A percentile compares a stretch with the other conserved stretches of the same genome.
Conservation (phyloP, 2,113 vertebrate species). For the Calyptomena viridis region DNA sequence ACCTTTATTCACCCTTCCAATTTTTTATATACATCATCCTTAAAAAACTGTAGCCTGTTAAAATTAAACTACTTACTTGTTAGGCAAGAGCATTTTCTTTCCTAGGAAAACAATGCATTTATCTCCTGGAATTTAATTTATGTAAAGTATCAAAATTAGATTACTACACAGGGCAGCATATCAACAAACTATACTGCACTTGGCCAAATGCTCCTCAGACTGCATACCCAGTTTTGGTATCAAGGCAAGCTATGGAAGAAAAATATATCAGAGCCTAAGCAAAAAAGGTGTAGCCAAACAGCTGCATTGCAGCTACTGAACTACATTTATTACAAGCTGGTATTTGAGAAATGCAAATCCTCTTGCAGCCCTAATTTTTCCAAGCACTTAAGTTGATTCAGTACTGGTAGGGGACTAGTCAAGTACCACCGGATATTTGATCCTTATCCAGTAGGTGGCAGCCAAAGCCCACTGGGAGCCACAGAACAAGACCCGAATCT, state of each 20-base stretch:
- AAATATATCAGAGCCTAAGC: not conserved
- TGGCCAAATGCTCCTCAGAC: not conserved
- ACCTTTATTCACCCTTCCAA: not conserved
- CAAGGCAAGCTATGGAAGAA: not conserved
- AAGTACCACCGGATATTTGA: not conserved
- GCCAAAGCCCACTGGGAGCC: not conserved
- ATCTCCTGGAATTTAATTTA: not conserved
- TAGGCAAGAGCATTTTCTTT: not conserved
- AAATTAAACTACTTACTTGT: not conserved
- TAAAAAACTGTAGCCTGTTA: not conserved
- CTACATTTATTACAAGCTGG: not conserved
- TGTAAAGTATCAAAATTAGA: not conserved
- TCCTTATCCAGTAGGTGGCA: constrained; percentile 34
- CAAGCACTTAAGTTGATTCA: not conserved
- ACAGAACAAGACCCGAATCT: not conserved
- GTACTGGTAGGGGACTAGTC: not conserved
- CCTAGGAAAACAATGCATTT: not conserved
- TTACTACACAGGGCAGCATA: not conserved
- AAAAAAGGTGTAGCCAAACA: not conserved
- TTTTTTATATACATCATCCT: not conserved
- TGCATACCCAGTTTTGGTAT: not conserved
- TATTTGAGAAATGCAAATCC: not conserved
- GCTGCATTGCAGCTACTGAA: not conserved
- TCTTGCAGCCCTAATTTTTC: not conserved
- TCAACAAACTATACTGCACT: not conserved